Evolutionary conservation across 2,113 vertebrate species (phyloP).

Genomic region (Petromus typicus): DNA sequence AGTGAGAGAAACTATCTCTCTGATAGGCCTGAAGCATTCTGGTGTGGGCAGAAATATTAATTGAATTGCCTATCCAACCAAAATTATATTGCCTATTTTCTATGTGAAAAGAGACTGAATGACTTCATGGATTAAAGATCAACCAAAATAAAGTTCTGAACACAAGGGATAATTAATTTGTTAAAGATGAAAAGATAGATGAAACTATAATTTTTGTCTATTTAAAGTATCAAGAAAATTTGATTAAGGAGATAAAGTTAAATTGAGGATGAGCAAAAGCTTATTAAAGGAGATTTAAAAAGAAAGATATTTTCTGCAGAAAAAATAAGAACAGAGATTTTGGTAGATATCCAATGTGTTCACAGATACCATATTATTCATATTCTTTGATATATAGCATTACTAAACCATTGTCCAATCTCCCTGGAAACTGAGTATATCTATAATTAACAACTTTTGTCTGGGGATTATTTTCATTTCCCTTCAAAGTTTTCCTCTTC

Average conservation of each 20-base stretch:
- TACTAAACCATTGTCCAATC: rapidly evolving
- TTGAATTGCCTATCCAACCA: background rate
- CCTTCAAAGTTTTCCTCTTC: background rate
- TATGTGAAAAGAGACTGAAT: background rate
- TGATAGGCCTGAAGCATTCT: background rate
- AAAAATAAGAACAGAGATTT: background rate
- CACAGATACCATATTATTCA: background rate
- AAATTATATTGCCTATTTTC: background rate
- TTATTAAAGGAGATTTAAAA: background rate
- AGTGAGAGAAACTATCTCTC: background rate
- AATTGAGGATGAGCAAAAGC: background rate
- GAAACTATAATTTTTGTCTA: background rate
- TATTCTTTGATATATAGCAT: background rate
- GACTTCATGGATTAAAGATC: background rate
- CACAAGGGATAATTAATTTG: background rate
- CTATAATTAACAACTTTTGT: background rate
- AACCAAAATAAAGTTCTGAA: background rate
- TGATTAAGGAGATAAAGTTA: background rate
- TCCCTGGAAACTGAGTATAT: rapidly evolving
- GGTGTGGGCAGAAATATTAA: background rate
- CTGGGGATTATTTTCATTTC: background rate
- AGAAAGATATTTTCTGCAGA: background rate
- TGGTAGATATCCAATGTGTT: background rate
- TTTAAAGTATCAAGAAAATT: background rate
- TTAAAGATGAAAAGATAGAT: background rate